Evolutionary conservation across 2,113 vertebrate genomes (phyloP), one percentile per base, ranked within the genome.

Genomic region (Porphyrio hochstetteri): DNA sequence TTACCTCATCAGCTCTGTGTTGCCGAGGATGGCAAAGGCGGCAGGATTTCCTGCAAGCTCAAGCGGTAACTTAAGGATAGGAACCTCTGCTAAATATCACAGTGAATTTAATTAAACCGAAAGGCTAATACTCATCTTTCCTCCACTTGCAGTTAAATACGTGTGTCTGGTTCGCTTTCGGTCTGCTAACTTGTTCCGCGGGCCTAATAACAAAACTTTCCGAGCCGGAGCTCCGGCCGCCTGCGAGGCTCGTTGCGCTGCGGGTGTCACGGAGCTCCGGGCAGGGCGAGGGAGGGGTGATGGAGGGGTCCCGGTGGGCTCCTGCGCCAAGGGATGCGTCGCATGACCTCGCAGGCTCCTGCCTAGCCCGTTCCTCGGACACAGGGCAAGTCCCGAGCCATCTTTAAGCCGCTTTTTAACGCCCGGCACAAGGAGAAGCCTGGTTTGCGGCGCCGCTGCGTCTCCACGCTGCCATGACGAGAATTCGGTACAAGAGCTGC

Each of bases 191-290:
- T 48, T 19, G 2, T n/a, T 44, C 33, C 15, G 31, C 23, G 8
- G 72, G 48, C 20, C 48, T 0, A 63, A 17, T 0, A 52, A 29
- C 23, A 20, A 5, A 82, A 90, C 67, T 93, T 77, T 20, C 59
- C 67, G 57, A 0, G 56, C 69, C 6, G 3, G 24, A 29, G 23
- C 65, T 50, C 21, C 1, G 8, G 77, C 5, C 46, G 2, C 1
- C 27, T 3, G 46, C 0, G 38, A 36, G 36, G 46, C 16, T 1
- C 13, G 38, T 38, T 7, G 65, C 4, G 6, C 65, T 38, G 82
- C 16, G 2, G 33, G 2, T 29, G 83, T 17, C 77, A 19, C 1
- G 6, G n/a, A 50, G 36, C 7, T 33, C 12, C 0, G 1, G 42
- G 64, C 48, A 48, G 10, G 23, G 21, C 21, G 20, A 23, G 5